Evolutionary conservation across 2,797 vertebrate species (phyloP).

Genomic region (Synaphobranchus kaupii): DNA sequence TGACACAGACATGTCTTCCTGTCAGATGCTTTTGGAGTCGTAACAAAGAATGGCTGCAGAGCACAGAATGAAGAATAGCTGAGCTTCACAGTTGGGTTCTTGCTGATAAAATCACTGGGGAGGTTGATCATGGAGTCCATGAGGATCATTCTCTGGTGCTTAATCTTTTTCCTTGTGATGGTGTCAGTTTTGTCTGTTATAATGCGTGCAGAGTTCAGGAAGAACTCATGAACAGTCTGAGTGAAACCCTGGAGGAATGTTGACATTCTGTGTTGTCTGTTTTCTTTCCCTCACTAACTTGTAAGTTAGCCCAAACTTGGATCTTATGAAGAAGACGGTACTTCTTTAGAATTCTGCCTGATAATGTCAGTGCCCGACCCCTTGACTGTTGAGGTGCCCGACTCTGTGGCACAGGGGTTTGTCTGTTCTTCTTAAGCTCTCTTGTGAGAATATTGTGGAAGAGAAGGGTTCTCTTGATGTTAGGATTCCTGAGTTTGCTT

Average conservation of each 20-base stretch:
- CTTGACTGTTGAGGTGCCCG: too few relatives aligned
- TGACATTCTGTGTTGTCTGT: too few relatives aligned
- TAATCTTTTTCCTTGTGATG: slow-evolving; percentile 38
- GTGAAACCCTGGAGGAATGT: slow-evolving; percentile 25
- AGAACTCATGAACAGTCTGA: slow-evolving; percentile 22
- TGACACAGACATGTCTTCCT: slow-evolving; percentile 36
- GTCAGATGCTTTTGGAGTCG: slow-evolving; percentile 32
- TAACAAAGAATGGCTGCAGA: slow-evolving; percentile 35
- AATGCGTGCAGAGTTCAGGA: slow-evolving; percentile 27
- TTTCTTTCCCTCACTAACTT: too few relatives aligned
- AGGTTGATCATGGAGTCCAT: slow-evolving; percentile 33
- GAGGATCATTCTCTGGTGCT: slow-evolving; percentile 37
- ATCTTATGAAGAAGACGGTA: too few relatives aligned
- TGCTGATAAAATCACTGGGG: slow-evolving; percentile 31
- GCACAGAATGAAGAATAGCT: slow-evolving; percentile 45
- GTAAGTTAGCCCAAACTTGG: too few relatives aligned
- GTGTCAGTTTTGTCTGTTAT: slow-evolving; percentile 38
- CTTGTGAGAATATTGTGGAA: too few relatives aligned
- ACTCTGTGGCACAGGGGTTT: too few relatives aligned
- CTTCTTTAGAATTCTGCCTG: too few relatives aligned
- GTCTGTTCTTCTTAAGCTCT: too few relatives aligned
- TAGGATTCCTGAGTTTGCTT: too few relatives aligned
- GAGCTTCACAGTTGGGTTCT: slow-evolving; percentile 31
- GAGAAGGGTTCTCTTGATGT: too few relatives aligned
- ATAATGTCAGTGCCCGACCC: too few relatives aligned